Evolutionary conservation across 2,113 vertebrate species (phyloP).

Genomic region (Terrapene triunguis): DNA sequence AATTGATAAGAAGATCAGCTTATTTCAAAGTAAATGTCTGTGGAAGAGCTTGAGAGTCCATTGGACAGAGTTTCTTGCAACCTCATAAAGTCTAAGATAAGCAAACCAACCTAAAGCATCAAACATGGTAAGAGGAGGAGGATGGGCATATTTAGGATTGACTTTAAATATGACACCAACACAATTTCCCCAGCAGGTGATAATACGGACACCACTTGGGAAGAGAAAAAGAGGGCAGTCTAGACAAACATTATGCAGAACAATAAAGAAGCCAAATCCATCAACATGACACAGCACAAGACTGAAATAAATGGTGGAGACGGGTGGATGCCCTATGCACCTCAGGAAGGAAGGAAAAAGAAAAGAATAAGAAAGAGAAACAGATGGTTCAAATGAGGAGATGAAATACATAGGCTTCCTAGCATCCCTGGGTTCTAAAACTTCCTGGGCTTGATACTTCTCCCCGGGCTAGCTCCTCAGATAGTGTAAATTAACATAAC

Average conservation of each 20-base stretch:
- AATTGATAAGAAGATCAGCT: neutral
- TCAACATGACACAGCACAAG: neutral
- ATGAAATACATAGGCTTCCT: neutral
- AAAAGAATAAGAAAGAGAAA: neutral
- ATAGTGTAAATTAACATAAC: fast-evolving
- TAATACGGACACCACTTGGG: neutral
- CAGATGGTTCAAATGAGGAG: neutral
- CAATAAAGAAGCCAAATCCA: neutral
- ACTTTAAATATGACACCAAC: neutral
- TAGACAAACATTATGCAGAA: neutral
- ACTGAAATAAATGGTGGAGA: neutral
- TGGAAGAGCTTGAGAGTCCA: neutral
- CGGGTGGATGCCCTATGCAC: neutral
- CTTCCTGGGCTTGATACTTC: fast-evolving
- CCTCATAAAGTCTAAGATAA: neutral
- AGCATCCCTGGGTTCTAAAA: fast-evolving
- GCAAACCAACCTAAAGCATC: neutral
- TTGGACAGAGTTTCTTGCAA: neutral
- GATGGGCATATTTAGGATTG: neutral
- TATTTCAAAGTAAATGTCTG: neutral
- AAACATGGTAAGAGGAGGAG: neutral
- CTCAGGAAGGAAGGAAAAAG: neutral
- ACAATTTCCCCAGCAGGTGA: neutral
- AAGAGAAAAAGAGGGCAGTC: no score
- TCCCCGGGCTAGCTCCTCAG: fast-evolving